phyloP scores from a whole-genome alignment of 2,797 vertebrate genomes.

The Kryptopterus vitreolus region DNA sequence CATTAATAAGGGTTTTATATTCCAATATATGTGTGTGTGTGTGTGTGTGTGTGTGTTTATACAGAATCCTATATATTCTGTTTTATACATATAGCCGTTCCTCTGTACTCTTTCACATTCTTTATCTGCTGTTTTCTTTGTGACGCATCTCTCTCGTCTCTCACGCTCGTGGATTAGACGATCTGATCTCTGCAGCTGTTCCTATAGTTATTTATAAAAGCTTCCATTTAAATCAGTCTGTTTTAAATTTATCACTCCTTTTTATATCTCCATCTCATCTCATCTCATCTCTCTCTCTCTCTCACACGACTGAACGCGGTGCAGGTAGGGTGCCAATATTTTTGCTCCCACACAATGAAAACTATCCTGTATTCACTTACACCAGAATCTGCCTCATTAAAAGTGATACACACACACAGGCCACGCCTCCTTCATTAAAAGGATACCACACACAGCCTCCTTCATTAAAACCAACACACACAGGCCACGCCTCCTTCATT shows the following conservation, averaged over 20 bases:
- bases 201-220: conserved; percentile 54
- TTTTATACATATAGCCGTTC: neutral
- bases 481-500: neutral
- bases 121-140: neutral
- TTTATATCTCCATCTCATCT: neutral
- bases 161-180: conserved; percentile 41
- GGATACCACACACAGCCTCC: neutral
- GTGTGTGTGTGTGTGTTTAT: too few relatives aligned
- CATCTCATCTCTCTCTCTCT: neutral
- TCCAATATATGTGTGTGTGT: too few relatives aligned
- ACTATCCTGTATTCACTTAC: neutral
- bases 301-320: neutral
- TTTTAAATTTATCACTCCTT: conserved; percentile 3
- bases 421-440: neutral
- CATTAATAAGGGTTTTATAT: too few relatives aligned
- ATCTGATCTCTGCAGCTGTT: conserved; percentile 46
- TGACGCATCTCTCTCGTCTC: neutral
- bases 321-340: neutral
- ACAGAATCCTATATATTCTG: too few relatives aligned
- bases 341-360: neutral
- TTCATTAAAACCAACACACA: neutral
- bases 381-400: neutral
- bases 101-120: neutral
- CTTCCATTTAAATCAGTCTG: conserved; percentile 30
- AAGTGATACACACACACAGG: neutral